phyloP scores from a whole-genome alignment of 2,888 invertebrate genomes.

The Limnephilus marmoratus region DNA sequence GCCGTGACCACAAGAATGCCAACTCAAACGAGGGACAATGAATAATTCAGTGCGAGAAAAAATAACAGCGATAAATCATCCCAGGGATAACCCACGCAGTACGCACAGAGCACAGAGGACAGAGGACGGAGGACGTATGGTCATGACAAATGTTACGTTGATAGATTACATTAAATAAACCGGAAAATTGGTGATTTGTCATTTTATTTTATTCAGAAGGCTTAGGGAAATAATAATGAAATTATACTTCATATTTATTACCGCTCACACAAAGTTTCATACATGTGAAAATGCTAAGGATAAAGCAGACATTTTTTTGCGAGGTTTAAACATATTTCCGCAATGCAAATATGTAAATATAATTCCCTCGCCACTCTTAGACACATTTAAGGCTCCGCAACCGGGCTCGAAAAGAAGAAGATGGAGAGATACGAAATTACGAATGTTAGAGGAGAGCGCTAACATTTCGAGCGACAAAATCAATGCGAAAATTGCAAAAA shows the following conservation, averaged over 20 bases:
- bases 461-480: too few relatives aligned
- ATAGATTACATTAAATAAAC: constrained; percentile 2
- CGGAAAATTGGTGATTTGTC: constrained; percentile 2
- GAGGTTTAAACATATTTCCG: too few relatives aligned
- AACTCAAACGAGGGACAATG: background rate
- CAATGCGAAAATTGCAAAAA: too few relatives aligned
- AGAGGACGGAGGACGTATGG: background rate
- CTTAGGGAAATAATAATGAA: background rate
- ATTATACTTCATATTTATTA: background rate
- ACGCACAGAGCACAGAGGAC: background rate
- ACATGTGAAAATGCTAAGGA: too few relatives aligned
- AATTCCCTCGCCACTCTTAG: too few relatives aligned
- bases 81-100: background rate
- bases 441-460: too few relatives aligned
- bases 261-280: background rate
- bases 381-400: too few relatives aligned
- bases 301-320: too few relatives aligned
- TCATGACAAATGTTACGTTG: constrained; percentile 2
- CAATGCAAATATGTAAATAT: too few relatives aligned
- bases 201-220: background rate
- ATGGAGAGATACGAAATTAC: too few relatives aligned
- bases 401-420: too few relatives aligned
- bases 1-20: background rate
- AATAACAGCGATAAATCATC: background rate
- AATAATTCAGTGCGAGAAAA: background rate